Evolutionary conservation across 2,888 invertebrate species (phyloP), one percentile per base, ranked within the genome.

Genomic region (Atrina japonica): DNA sequence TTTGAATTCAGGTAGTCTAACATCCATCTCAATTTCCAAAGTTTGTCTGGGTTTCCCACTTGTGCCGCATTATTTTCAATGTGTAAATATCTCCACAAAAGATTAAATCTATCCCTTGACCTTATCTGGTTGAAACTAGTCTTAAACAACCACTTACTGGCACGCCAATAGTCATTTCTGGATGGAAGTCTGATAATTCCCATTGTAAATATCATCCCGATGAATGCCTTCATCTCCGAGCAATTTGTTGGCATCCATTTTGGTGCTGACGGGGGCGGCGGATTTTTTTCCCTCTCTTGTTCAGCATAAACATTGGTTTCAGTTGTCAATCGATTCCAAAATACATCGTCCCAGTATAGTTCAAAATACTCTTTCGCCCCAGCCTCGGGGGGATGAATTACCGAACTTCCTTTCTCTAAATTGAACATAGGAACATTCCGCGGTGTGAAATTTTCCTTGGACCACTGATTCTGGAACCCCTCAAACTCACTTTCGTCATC

Each of bases 101-200:
- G 53, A 21, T 50, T 30, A 68, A 71, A 71, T 0, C 63, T 30
- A 35, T 65, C 68, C 25, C 75, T 40, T n/a, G 53, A 30, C 65
- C 70, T 76, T 16, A 72, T 43, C 16, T 9, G 53, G 23, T 55
- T 55, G 58, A 76, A 76, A 11, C 25, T 21, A 11, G 73, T 73
- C n/a, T 23, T 21, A 23, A 73, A 73, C 58, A 76, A 56, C 27
- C 45, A 41, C 50, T 61, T 63, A 18, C 18, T 53, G 18, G n/a
- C 14, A 29, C 66, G 21, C 70, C 76, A 76, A 47, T 76, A 71
- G 29, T 67, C 73, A 65, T 61, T 61, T 14, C 52, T 55, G n/a
- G 59, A 49, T 27, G 73, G 73, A 14, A 73, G 53, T 14, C 63
- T n/a, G 0, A 61, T 18, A 5, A 70, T 56, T 5, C 76, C 70